Base-by-base conservation (phyloP, 2,888 invertebrate genomes). In the Ectobius pallidus region DNA sequence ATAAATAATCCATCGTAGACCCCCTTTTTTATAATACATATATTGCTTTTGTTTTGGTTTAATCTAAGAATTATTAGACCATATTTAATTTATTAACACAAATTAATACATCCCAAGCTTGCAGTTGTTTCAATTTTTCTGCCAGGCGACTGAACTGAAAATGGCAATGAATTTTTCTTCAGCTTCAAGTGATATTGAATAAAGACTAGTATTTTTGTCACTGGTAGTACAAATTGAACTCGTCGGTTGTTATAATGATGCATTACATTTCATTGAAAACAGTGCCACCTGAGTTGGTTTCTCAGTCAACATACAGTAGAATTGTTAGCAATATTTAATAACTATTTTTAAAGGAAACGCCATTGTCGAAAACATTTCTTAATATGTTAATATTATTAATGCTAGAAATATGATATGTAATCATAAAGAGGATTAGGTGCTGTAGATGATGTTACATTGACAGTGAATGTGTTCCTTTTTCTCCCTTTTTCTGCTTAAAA, bases 261-360 rank as follows among this genome's bases (percentile, higher is more conserved):
- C 6, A 11, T 52, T 52, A 52, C 20, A 58, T 30, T 58, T 30
- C 58, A 58, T 32, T 30, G 27, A 58, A 34, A 11, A 27, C 30
- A 30, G 58, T 58, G 58, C 58, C 58, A 58, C 58, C 1, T 16
- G 30, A 16, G 27, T 58, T 27, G 58, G 27, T 4, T 58, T 4
- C 16, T 58, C 58, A 30, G n/a, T 58, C 58, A 30, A 30, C 16
- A 58, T 6, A 58, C 30, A 34, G 58, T 58, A 58, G 58, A n/a
- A n/a, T 16, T 9, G 58, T 55, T 58, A 58, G 58, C 58, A 58
- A 30, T 58, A 58, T 58, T 58, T 30, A 58, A 58, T 58, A 58
- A 58, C 58, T 58, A 58, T 58, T 58, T 58, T 58, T 58, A 32
- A 58, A 58, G 58, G 30, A 58, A 32, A 32, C 58, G 30, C 27